These are phyloP conservation scores for Pteria penguin DNA, from an alignment of 2,888 invertebrate species.

Conservation along the genomic window DNA sequence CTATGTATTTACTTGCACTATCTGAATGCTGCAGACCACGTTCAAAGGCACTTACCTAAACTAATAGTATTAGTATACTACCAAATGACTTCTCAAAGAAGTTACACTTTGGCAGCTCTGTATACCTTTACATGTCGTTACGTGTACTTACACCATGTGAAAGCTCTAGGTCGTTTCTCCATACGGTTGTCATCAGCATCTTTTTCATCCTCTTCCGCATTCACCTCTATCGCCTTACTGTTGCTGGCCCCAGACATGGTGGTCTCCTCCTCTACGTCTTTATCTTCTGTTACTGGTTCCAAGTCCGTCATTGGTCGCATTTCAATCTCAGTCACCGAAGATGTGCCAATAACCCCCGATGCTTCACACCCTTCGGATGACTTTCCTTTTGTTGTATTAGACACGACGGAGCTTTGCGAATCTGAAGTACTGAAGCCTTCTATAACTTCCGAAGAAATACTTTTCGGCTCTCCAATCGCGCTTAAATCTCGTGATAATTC, in stretches of 20 bases:
- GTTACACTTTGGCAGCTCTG: background rate
- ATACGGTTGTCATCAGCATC: constrained; percentile 47
- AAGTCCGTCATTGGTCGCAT: constrained; percentile 26
- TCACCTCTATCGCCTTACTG: background rate
- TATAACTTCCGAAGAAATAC: too few species aligned
- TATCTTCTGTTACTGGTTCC: constrained; percentile 22
- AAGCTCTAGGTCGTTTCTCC: constrained; percentile 23
- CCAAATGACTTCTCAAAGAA: background rate
- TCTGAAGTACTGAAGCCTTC: too few species aligned
- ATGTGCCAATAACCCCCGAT: too few species aligned
- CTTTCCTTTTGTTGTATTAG: too few species aligned
- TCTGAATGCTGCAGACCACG: too few species aligned
- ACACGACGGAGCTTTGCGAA: too few species aligned
- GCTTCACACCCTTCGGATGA: too few species aligned
- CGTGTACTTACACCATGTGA: constrained; percentile 14
- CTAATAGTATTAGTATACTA: too few species aligned
- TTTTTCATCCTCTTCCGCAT: constrained; percentile 33
- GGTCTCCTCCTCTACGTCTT: constrained; percentile 16
- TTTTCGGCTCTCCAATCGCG: too few species aligned
- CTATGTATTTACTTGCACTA: too few species aligned
- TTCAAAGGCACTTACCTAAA: too few species aligned
- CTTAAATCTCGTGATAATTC: too few species aligned
- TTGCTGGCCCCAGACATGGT: background rate
- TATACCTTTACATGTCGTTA: background rate
- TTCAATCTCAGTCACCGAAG: constrained; percentile 8